Conservation (phyloP, 1,140 invertebrate genomes). For the Brachystomella parvula region DNA sequence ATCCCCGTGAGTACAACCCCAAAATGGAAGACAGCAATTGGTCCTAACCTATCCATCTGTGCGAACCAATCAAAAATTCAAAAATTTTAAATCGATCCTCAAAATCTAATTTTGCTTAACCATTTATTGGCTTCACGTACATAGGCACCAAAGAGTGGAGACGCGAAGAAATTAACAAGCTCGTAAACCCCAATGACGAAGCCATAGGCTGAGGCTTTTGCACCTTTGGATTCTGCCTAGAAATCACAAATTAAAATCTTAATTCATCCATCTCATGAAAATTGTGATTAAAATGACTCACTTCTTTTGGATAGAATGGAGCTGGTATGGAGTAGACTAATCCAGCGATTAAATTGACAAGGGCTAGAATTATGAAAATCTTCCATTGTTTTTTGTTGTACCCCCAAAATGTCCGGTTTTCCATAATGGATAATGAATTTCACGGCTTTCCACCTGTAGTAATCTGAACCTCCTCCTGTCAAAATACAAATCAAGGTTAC, state of each 20-base stretch:
- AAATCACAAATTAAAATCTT: neutral
- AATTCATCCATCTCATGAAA: neutral
- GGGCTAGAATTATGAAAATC: slow-evolving; percentile 68
- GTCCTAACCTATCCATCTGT: slow-evolving; percentile 68
- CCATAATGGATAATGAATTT: no score
- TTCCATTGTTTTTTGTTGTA: slow-evolving; percentile 59
- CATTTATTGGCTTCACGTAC: slow-evolving; percentile 46
- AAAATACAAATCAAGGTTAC: no score
- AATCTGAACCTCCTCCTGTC: no score
- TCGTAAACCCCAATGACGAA: slow-evolving; percentile 89
- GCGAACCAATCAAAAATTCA: slow-evolving; percentile 32
- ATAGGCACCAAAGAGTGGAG: slow-evolving; percentile 78
- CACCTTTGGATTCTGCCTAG: slow-evolving; percentile 77
- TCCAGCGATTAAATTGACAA: slow-evolving; percentile 80
- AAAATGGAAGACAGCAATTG: slow-evolving; percentile 73
- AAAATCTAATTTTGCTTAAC: neutral
- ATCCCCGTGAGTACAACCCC: slow-evolving; percentile 77
- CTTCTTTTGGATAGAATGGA: slow-evolving; percentile 52
- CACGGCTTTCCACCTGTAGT: no score
- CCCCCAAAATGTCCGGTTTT: slow-evolving; percentile 2
- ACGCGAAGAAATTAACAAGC: slow-evolving; percentile 75
- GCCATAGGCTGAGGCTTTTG: slow-evolving; percentile 75
- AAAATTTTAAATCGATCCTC: neutral
- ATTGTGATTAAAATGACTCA: slow-evolving; percentile 31
- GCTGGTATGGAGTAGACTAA: slow-evolving; percentile 69